A percentile compares a stretch with the other conserved stretches of the same genome.
Evolutionary conservation across 2,888 invertebrate genomes (phyloP).

Genomic region (Limnephilus marmoratus): DNA sequence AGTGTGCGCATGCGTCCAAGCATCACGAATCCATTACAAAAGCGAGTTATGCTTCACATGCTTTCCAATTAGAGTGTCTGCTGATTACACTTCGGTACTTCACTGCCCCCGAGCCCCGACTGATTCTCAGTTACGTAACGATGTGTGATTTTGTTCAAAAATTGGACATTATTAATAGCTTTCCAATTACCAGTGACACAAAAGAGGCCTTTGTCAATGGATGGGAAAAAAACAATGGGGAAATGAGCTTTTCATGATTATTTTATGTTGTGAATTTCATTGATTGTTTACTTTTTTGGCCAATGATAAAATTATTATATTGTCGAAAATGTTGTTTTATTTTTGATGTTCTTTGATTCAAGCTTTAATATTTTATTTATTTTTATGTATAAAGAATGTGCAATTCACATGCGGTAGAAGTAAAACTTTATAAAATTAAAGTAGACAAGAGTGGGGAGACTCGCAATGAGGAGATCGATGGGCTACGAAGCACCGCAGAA

Average conservation of each 20-base stretch:
- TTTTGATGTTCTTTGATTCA: no score
- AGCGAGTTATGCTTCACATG: conserved; percentile 51
- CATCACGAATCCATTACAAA: conserved; percentile 48
- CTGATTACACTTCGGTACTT: conserved; percentile 52
- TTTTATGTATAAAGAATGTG: no score
- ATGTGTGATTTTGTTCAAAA: conserved; percentile 31
- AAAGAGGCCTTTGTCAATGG: not conserved
- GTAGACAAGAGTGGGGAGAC: no score
- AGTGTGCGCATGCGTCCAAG: conserved; percentile 8
- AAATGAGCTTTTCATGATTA: not conserved
- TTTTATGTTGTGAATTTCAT: not conserved
- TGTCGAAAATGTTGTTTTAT: no score
- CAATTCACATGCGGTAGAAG: no score
- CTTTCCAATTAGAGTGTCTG: conserved; percentile 57
- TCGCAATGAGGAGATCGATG: no score
- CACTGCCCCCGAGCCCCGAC: conserved; percentile 11
- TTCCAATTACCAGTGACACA: conserved; percentile 18
- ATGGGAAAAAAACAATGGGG: conserved; percentile 9
- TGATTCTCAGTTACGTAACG: conserved; percentile 48
- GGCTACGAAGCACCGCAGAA: no score
- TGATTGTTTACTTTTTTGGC: not conserved
- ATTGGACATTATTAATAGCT: conserved; percentile 33
- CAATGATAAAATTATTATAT: not conserved
- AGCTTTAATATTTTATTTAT: no score
- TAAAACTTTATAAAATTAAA: no score